Conservation (phyloP, 2,797 vertebrate genomes). For the Fringilla coelebs region DNA sequence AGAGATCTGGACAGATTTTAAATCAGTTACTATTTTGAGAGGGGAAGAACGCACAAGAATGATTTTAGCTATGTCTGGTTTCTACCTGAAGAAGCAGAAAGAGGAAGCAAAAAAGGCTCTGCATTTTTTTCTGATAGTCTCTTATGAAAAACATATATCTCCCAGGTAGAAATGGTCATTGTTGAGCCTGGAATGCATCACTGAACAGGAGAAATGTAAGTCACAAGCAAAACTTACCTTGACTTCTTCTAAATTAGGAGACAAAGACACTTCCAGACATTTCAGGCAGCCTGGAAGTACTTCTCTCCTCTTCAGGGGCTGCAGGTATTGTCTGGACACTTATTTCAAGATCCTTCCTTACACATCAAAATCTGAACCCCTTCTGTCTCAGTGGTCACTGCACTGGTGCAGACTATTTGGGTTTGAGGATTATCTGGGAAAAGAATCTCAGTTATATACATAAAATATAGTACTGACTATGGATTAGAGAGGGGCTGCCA, state of each 20-base stretch:
- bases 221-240: not conserved
- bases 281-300: not conserved
- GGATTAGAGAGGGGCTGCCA: slow-evolving; percentile 70
- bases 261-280: not conserved
- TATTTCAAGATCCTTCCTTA: not conserved
- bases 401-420: not conserved
- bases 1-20: not conserved
- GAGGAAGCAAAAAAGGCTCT: not conserved
- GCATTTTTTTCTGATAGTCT: not conserved
- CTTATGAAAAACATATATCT: accelerated
- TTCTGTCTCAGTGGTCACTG: slow-evolving; percentile 5
- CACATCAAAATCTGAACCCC: not conserved
- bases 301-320: not conserved
- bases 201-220: not conserved
- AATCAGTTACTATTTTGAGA: not conserved
- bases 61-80: not conserved
- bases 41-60: not conserved
- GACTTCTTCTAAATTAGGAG: not conserved
- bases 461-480: slow-evolving; percentile 69
- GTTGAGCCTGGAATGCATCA: not conserved
- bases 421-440: slow-evolving; percentile 37
- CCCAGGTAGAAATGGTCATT: not conserved
- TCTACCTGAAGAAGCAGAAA: not conserved
- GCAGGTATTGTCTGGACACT: not conserved
- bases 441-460: slow-evolving; percentile 56